A percentile compares a stretch with the other conserved stretches of the same genome.
Conservation (phyloP, 2,113 vertebrate species). For the Hystrix cristata region DNA sequence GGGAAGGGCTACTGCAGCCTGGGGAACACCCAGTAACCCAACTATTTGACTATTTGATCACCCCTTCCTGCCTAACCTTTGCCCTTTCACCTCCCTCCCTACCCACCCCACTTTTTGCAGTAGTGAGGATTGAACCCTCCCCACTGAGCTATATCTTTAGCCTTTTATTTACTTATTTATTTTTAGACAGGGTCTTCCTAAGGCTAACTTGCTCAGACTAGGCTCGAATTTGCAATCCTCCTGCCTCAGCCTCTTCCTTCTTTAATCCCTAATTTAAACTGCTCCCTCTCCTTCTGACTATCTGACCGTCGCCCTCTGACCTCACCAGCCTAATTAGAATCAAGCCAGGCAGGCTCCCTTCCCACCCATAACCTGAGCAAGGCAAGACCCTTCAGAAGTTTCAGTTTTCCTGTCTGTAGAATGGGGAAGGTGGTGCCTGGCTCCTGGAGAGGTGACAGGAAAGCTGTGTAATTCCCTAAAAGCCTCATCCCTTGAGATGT, state of each 20-base stretch:
- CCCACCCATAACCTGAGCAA: background rate
- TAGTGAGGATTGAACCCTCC: background rate
- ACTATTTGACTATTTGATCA: background rate
- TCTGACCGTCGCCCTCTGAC: background rate
- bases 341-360: background rate
- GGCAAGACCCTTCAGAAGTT: background rate
- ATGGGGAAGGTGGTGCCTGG: too few relatives aligned
- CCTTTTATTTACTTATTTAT: background rate
- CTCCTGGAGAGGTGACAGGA: background rate
- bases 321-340: background rate
- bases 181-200: background rate
- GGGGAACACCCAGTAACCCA: background rate
- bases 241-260: background rate
- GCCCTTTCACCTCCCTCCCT: background rate
- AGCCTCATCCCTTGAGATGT: background rate
- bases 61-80: background rate
- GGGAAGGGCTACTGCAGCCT: background rate
- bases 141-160: background rate
- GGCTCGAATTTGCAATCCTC: background rate
- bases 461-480: background rate
- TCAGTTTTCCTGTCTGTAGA: background rate
- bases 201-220: background rate
- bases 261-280: background rate
- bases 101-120: background rate
- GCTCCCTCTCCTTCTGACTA: background rate